Base-by-base conservation (phyloP, 2,888 invertebrate genomes). In the Mechanitis messenoides region DNA sequence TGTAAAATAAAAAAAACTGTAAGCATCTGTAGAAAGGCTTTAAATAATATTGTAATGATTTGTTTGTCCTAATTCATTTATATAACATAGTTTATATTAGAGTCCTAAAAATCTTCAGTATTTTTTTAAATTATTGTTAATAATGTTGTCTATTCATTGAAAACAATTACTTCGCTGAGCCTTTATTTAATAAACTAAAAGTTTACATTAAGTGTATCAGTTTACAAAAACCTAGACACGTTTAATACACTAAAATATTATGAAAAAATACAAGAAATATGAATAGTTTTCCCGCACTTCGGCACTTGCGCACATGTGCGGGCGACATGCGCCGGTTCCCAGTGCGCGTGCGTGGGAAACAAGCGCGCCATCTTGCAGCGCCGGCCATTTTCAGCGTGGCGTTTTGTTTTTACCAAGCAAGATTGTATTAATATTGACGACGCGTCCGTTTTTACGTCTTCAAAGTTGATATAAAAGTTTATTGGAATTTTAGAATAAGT, bases 301-400 rank as follows among this genome's bases (percentile, higher is more conserved):
- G 7, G 7, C 42, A 6, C 50, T 50, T 73, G 67, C 69, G 77
- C 83, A 85, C 87, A 87, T 85, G 84, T 86, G 85, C 74, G 71
- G 69, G 66, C 72, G 70, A 68, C 66, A 69, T 69, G 68, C 59
- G 63, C 55, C 67, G 70, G 83, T 83, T 85, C 87, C 80, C 87
- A 86, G 72, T 77, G 77, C 77, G 79, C 79, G 68, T 76, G 81
- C 87, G 87, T 88, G 88, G 87, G 87, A 88, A 87, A 77, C 74
- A 61, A 68, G 60, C 64, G 67, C 78, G 78, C 77, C 80, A 79
- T 80, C 79, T 80, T 80, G 80, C 73, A 71, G 60, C 69, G 74
- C 69, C 69, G 72, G 74, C 78, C 80, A 78, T 83, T 81, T 83
- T 76, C 74, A 74, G 70, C 63, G 69, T 62, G 58, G 67, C 68